Evolutionary conservation across 2,888 invertebrate genomes (phyloP), one percentile per base, ranked within the genome.

Genomic region (Dynastes grantii): DNA sequence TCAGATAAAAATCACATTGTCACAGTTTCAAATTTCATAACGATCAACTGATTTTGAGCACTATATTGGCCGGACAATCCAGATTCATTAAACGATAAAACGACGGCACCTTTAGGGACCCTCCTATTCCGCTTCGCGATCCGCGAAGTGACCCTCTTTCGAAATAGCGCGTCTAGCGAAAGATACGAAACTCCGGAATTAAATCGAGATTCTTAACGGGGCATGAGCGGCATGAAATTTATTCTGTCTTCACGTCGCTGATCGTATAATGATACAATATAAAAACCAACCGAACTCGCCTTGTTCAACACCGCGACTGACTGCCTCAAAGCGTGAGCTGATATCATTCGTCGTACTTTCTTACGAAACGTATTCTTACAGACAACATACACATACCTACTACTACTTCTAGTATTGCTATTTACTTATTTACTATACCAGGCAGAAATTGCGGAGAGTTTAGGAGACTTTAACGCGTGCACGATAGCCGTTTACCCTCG

Each of bases 291-390:
- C 70, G 79, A 83, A 81, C 81, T 78, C 67, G 79, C 80, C 80
- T 79, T 73, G 73, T 80, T 79, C 82, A 82, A 83, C 82, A 82
- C 81, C 84, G 82, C 81, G 81, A 84, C 84, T 84, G 83, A 84
- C 80, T 78, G 82, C 81, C 76, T 81, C 79, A 29, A 58, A 81
- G 81, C 81, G 78, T 68, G 76, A 70, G 78, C 76, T 82, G 80
- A 81, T 82, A 81, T 79, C 80, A 81, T 80, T 81, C 81, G 82
- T 81, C 61, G 81, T 80, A 81, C 81, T 77, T 77, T 77, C 77
- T 77, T 77, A 58, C 32, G 51, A 51, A 71, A 70, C 32, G 45
- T 71, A 37, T 53, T 51, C 32, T 37, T 37, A 55, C 67, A 40
- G 2, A 71, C 22, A 55, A 49, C 32, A 71, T 53, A 55, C n/a